Percentiles rank a stretch among this genome's conserved stretches.
phyloP scores from a whole-genome alignment of 2,113 vertebrate genomes.

The Gadus macrocephalus region DNA sequence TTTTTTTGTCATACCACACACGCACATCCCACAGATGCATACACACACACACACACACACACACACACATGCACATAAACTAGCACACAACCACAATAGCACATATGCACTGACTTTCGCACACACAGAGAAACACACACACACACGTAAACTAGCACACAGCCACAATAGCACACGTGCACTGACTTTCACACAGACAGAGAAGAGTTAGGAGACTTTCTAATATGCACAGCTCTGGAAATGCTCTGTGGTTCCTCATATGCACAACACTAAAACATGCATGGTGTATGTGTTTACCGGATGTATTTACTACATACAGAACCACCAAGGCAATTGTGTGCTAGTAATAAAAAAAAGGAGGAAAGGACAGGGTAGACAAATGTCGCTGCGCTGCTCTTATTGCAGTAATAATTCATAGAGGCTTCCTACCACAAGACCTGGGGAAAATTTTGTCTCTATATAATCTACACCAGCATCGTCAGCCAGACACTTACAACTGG shows the following conservation, averaged over 20 bases:
- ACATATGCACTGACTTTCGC: no score
- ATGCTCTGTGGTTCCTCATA: no score
- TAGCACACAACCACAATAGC: background rate
- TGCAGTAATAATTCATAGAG: background rate
- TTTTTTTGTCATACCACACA: conserved; percentile 3
- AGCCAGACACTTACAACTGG: background rate
- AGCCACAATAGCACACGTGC: background rate
- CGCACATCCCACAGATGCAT: background rate
- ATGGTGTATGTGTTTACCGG: no score
- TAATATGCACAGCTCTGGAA: no score
- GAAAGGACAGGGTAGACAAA: background rate
- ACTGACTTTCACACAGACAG: background rate
- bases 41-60: background rate
- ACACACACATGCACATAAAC: conserved; percentile 2
- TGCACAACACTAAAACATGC: no score
- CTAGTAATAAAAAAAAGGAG: background rate
- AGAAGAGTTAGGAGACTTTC: background rate
- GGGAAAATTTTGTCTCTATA: background rate
- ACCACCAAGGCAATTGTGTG: no score
- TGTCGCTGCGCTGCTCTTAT: background rate
- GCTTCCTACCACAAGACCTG: background rate
- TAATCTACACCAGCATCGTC: background rate
- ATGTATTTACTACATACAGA: no score
- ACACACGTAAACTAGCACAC: background rate
- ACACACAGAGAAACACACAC: background rate